A percentile compares a stretch with the other conserved stretches of the same genome.
These are phyloP conservation scores for Malurus splendens DNA, from an alignment of 2,797 vertebrate species.

Conservation along the genomic window DNA sequence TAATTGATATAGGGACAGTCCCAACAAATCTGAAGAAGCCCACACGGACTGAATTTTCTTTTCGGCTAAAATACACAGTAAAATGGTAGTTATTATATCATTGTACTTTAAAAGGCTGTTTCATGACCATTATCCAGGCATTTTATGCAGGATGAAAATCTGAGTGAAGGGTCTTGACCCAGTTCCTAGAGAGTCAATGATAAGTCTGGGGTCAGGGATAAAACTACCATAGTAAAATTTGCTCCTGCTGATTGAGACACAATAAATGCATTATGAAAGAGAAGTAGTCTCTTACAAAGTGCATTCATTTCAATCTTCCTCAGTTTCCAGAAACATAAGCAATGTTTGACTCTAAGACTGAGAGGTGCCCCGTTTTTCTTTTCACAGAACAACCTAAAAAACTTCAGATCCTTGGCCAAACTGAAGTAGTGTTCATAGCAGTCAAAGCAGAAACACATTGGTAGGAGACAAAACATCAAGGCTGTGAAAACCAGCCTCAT, in stretches of 20 bases:
- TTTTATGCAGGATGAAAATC: not conserved
- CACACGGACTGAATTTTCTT: not conserved
- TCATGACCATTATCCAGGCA: not conserved
- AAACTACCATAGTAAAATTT: not conserved
- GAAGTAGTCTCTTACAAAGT: not conserved
- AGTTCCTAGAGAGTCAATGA: not conserved
- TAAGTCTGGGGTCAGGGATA: not conserved
- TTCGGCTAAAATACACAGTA: not conserved
- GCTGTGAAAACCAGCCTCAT: not conserved
- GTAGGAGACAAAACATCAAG: not conserved
- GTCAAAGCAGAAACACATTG: not conserved
- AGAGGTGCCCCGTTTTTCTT: not conserved
- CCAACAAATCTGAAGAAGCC: not conserved
- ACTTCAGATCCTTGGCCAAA: not conserved
- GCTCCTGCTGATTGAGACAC: not conserved
- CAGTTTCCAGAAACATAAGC: not conserved
- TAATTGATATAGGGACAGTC: not conserved
- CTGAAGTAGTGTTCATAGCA: not conserved
- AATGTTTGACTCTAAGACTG: not conserved
- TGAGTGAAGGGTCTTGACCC: not conserved
- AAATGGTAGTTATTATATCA: not conserved
- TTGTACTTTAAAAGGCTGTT: not conserved
- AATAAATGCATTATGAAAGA: not conserved
- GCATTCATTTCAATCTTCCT: not conserved
- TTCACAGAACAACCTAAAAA: not conserved